Evolutionary conservation across 2,113 vertebrate species (phyloP).

Genomic region (Uropsilus gracilis): DNA sequence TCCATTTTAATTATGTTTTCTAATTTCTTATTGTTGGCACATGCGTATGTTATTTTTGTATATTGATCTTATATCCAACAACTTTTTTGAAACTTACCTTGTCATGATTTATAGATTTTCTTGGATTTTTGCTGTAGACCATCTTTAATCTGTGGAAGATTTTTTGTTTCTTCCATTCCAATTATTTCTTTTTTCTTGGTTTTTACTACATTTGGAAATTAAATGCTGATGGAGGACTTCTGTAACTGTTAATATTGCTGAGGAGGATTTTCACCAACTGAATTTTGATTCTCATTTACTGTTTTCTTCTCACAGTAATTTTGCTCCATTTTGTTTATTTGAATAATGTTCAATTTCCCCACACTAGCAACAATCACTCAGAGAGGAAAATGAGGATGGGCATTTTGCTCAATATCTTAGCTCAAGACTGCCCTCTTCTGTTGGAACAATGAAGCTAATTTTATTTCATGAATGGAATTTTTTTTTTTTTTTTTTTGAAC

Average conservation of each 20-base stretch:
- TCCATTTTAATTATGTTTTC: not conserved
- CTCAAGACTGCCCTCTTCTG: constrained; percentile 71
- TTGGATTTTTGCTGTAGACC: constrained; percentile 1
- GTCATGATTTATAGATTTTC: not conserved
- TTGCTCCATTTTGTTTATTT: not conserved
- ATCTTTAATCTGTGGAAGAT: not conserved
- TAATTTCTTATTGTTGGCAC: not conserved
- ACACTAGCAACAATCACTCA: not conserved
- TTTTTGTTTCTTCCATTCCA: not conserved
- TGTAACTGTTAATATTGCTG: not conserved
- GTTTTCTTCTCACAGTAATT: not conserved
- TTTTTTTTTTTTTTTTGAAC: not conserved
- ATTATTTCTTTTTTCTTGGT: not conserved
- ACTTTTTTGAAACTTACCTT: constrained; percentile 26
- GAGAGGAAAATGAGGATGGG: not conserved
- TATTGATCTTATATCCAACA: constrained; percentile 54
- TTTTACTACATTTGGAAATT: not conserved
- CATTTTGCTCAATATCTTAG: constrained; percentile 11
- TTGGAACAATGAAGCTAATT: constrained; percentile 36
- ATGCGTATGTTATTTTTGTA: constrained; percentile 20
- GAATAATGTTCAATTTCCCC: not conserved
- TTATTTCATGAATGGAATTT: not conserved
- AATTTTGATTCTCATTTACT: constrained; percentile 33
- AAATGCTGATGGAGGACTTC: not conserved
- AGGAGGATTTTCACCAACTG: not conserved